Base-by-base conservation (phyloP, 2,888 invertebrate genomes). In the Biston stratarius region DNA sequence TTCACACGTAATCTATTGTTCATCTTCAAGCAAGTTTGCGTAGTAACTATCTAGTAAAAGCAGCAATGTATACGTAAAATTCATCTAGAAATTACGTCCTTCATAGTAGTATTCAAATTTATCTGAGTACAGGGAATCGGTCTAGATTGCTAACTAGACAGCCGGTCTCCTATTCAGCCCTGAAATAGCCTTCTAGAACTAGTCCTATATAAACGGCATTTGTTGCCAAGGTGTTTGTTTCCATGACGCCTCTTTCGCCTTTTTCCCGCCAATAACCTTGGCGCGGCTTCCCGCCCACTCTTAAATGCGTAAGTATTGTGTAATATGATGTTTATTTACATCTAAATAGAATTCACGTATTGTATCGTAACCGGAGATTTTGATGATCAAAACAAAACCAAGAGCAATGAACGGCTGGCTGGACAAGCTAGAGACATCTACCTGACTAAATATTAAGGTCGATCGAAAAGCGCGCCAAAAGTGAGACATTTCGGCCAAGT, bases 231-330 rank as follows among this genome's bases (percentile, higher is more conserved):
- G 60, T 51, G 52, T 65, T 57, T 47, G 55, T 64, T 67, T 61
- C 53, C 56, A 49, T 64, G 78, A 77, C 75, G 73, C 70, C 69
- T 78, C 78, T 80, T 78, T 83, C 79, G 78, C 71, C 57, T 66
- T 84, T 89, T 90, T 60, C 90, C 88, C 91, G 90, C 88, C 89
- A 89, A 73, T 84, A 87, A 90, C 92, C 92, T 92, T 92, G 92
- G 72, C 71, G 76, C 74, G 79, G 82, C 71, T 82, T 82, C 75
- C 83, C 88, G 81, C 91, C 90, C 84, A 90, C 90, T 83, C 55
- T 38, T 24, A 75, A 77, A 77, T 61, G 68, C 79, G 80, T 81
- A 82, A 64, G 63, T 73, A 76, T 90, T 90, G 87, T 87, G 88
- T 88, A 88, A 88, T 75, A 76, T 80, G 79, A 81, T 85, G 81